Evolutionary conservation across 2,113 vertebrate genomes (phyloP).

Genomic region (Isichthys henryi): DNA sequence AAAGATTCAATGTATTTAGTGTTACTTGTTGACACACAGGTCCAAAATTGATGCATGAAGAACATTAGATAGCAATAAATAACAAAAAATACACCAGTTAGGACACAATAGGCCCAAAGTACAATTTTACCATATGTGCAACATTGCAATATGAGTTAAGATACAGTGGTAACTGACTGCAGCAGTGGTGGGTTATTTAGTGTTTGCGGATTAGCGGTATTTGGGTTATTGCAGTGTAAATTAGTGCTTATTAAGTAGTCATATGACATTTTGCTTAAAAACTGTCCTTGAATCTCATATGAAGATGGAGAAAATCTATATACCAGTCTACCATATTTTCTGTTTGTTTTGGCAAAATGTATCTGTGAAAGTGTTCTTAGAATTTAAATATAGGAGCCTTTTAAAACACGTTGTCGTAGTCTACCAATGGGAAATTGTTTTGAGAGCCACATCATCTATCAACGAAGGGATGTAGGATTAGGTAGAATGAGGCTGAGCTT

Average conservation of each 20-base stretch:
- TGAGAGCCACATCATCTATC: background rate
- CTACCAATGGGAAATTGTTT: background rate
- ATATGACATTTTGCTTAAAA: background rate
- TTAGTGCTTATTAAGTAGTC: background rate
- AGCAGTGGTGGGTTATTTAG: background rate
- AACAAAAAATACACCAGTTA: background rate
- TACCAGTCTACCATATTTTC: background rate
- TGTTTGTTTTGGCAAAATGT: background rate
- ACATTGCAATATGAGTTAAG: background rate
- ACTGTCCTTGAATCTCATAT: background rate
- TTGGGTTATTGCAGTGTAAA: background rate
- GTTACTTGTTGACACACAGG: background rate
- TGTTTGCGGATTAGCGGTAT: background rate
- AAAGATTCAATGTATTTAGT: background rate
- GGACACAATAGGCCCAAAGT: background rate
- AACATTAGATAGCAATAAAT: background rate
- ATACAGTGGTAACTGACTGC: background rate
- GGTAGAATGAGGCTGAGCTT: background rate
- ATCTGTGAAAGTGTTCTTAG: background rate
- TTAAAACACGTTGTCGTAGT: background rate
- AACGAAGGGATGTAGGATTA: background rate
- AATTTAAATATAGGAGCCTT: background rate
- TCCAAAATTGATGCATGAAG: background rate
- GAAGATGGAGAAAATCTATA: background rate
- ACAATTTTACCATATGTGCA: background rate